phyloP scores from a whole-genome alignment of 2,113 vertebrate species.

The Nothobranchius furzeri region DNA sequence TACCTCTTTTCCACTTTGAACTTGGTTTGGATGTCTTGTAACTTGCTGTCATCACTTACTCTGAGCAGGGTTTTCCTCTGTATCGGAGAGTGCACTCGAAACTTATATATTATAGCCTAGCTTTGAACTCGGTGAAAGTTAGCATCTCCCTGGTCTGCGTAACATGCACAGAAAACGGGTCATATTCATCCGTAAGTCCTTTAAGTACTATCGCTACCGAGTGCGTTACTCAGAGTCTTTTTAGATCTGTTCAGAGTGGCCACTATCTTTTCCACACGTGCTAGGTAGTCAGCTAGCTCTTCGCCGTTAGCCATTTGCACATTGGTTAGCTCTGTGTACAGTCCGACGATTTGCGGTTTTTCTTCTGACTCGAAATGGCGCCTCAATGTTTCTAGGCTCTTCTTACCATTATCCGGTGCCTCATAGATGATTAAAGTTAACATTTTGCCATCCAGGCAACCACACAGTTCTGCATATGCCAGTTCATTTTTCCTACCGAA shows the following conservation, averaged over 20 bases:
- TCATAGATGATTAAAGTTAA: not conserved
- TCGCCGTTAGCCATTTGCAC: slow-evolving; percentile 14
- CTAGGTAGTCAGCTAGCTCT: slow-evolving; percentile 11
- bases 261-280: not conserved
- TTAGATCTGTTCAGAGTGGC: not conserved
- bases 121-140: not conserved
- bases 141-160: not conserved
- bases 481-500: not conserved
- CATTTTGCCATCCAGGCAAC: not conserved
- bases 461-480: not conserved
- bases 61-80: not conserved
- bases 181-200: not conserved
- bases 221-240: not conserved
- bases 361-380: not conserved
- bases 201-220: not conserved
- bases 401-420: not conserved
- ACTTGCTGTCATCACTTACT: not conserved
- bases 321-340: slow-evolving; percentile 1
- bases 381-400: not conserved
- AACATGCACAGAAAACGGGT: not conserved
- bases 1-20: not conserved
- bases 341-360: not conserved
- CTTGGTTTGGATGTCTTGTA: not conserved
- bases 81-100: not conserved
- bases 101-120: not conserved